Evolutionary conservation across 2,888 invertebrate species (phyloP).

Genomic region (Crematogaster levior): DNA sequence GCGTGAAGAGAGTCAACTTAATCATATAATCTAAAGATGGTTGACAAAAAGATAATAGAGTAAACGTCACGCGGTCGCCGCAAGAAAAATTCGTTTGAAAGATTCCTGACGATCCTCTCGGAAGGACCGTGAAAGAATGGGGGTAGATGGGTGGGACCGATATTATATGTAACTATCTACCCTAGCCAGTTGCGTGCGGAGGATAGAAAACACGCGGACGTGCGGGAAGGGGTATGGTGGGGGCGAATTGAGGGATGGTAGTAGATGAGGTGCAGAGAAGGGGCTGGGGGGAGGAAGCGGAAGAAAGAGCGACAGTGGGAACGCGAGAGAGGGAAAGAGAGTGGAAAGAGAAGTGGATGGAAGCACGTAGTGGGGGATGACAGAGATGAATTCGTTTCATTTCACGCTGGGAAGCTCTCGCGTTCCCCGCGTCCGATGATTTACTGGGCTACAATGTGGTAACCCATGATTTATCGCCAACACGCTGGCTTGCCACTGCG

Average conservation of each 20-base stretch:
- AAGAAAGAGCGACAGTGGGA: conserved; percentile 54
- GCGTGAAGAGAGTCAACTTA: neutral
- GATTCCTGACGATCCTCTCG: conserved; percentile 72
- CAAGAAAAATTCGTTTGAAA: conserved; percentile 71
- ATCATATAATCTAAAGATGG: neutral
- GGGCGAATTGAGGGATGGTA: conserved; percentile 75
- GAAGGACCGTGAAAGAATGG: conserved; percentile 73
- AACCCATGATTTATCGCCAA: conserved; percentile 90
- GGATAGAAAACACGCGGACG: conserved; percentile 80
- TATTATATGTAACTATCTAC: conserved; percentile 74
- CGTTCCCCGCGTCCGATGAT: conserved; percentile 87
- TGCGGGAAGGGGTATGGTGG: conserved; percentile 73
- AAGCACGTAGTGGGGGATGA: conserved; percentile 82
- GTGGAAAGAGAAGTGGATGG: conserved; percentile 65
- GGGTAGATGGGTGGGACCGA: conserved; percentile 71
- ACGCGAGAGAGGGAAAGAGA: conserved; percentile 65
- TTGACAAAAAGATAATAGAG: neutral
- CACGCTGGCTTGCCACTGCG: conserved; percentile 87
- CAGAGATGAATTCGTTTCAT: conserved; percentile 87
- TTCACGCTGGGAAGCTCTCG: conserved; percentile 86
- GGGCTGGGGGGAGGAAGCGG: conserved; percentile 44
- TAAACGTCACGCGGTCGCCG: conserved; percentile 35
- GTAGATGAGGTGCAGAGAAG: conserved; percentile 66
- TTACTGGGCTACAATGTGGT: conserved; percentile 90
- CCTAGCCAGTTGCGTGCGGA: conserved; percentile 80